phyloP scores from a whole-genome alignment of 2,797 vertebrate genomes.

The Enteromius argenteus region DNA sequence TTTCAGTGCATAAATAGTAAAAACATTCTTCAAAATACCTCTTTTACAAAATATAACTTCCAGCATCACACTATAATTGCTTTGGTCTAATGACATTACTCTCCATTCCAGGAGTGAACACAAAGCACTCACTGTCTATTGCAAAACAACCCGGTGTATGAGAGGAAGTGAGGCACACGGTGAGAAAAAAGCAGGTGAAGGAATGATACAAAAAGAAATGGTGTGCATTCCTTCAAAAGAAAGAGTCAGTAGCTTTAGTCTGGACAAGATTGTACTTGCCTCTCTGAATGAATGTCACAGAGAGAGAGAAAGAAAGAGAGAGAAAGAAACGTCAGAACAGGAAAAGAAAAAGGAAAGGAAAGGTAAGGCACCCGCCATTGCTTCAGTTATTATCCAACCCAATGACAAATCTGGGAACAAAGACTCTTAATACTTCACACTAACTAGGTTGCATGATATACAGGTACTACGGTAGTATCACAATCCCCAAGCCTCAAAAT shows the following conservation, averaged over 20 bases:
- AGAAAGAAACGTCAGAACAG: slow-evolving; percentile 56
- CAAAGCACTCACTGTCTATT: neutral
- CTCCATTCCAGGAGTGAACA: neutral
- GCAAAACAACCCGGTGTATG: neutral
- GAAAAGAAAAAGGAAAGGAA: slow-evolving; percentile 69
- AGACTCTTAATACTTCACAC: slow-evolving; percentile 2
- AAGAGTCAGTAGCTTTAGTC: slow-evolving; percentile 27
- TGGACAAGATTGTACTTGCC: slow-evolving; percentile 57
- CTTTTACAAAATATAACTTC: neutral
- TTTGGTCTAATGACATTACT: neutral
- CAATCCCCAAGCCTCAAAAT: neutral
- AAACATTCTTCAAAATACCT: neutral
- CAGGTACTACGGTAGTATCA: neutral
- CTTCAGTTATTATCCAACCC: slow-evolving; percentile 64
- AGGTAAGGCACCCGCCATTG: slow-evolving; percentile 66
- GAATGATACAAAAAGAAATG: slow-evolving; percentile 22
- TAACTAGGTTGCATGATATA: neutral
- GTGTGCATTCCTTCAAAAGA: slow-evolving; percentile 31
- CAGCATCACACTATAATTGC: slow-evolving; percentile 7
- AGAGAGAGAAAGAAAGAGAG: neutral
- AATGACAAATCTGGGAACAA: slow-evolving; percentile 3
- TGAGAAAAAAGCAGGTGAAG: slow-evolving; percentile 1
- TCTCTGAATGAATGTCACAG: neutral
- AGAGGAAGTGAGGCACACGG: slow-evolving; percentile 11
- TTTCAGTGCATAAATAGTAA: neutral